Evolutionary conservation across 2,888 invertebrate genomes (phyloP), one percentile per base, ranked within the genome.

Genomic region (Gisinianus flammeolus): DNA sequence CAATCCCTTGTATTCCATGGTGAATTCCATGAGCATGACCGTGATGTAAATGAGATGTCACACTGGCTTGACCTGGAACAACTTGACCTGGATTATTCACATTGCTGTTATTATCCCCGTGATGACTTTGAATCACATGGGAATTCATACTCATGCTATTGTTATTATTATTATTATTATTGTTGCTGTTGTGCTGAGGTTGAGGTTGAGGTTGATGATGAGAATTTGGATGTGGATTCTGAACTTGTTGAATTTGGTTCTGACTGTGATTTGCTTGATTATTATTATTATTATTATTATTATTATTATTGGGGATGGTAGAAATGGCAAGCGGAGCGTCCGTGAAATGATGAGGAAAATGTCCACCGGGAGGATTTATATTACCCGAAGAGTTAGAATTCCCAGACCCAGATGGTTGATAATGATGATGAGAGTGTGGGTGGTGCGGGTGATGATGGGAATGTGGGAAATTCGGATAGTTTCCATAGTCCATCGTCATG

Each of bases 1-100:
- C n/a, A n/a, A n/a, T n/a, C n/a, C n/a, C n/a, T n/a, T n/a, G n/a
- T n/a, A n/a, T n/a, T n/a, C n/a, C n/a, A n/a, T n/a, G n/a, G n/a
- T n/a, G n/a, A n/a, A n/a, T n/a, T n/a, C n/a, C n/a, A n/a, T n/a
- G n/a, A n/a, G n/a, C n/a, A n/a, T n/a, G n/a, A n/a, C n/a, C n/a
- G n/a, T n/a, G n/a, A n/a, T n/a, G n/a, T n/a, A n/a, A n/a, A n/a
- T n/a, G n/a, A n/a, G n/a, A n/a, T n/a, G n/a, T n/a, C n/a, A n/a
- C n/a, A n/a, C n/a, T n/a, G n/a, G n/a, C 74, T 22, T 76, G 78
- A 35, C 72, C 58, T 26, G 44, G 58, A n/a, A 68, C 2, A 33
- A 31, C 31, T 56, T 4, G 56, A 6, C 5, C 3, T n/a, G 22
- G 4, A 56, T 6, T 4, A n/a, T 19, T n/a, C 3, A 22, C 4